Conservation (phyloP, 2,797 vertebrate genomes). For the Moxostoma hubbsi region DNA sequence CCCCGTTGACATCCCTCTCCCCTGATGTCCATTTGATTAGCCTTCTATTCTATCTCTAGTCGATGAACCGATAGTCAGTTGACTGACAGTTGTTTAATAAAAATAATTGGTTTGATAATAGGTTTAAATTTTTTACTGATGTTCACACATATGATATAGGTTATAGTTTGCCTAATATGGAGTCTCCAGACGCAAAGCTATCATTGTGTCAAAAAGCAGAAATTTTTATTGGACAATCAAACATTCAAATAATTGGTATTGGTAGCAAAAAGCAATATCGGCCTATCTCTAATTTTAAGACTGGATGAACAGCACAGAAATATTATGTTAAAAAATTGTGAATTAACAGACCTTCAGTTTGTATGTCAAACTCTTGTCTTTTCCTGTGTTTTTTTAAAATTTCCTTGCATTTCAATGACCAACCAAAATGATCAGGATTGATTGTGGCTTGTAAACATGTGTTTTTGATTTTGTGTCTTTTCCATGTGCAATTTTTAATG, state of each 20-base stretch:
- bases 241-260: no score
- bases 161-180: no score
- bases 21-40: background rate
- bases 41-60: no score
- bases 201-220: no score
- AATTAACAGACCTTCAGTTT: background rate
- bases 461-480: background rate
- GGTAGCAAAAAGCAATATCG: no score
- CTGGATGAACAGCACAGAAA: background rate
- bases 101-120: no score
- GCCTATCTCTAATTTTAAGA: background rate
- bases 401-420: background rate
- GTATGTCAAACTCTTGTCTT: background rate
- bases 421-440: background rate
- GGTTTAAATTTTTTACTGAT: no score
- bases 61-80: no score
- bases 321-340: background rate
- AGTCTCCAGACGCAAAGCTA: no score
- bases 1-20: background rate
- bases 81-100: no score
- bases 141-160: no score
- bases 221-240: no score
- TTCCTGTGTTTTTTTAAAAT: background rate
- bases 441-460: slow-evolving; percentile 6
- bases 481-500: background rate